Percentiles rank a stretch among this genome's conserved stretches.
Conservation (phyloP, 2,888 invertebrate genomes). For the Heteromyza rotundicornis region DNA sequence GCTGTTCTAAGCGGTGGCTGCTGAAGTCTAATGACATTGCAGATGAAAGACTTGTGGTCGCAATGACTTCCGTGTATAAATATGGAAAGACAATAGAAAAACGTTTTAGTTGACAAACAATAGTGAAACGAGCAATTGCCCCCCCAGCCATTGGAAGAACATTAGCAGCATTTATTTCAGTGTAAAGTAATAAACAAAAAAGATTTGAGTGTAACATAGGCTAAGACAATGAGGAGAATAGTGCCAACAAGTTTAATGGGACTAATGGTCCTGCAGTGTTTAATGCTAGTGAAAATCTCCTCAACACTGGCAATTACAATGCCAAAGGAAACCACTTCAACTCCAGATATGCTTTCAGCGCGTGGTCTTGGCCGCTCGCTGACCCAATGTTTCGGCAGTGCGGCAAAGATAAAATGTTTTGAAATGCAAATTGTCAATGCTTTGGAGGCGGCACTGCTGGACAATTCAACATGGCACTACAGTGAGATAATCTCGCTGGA, state of each 20-base stretch:
- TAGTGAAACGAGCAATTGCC: slow-evolving; percentile 18
- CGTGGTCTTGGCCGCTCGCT: slow-evolving; percentile 43
- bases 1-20: background rate
- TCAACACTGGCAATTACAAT: slow-evolving; percentile 5
- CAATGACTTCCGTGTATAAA: slow-evolving; percentile 9
- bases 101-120: background rate
- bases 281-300: slow-evolving; percentile 17
- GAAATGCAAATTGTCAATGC: slow-evolving; percentile 58
- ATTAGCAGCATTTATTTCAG: too few species aligned
- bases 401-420: slow-evolving; percentile 55
- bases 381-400: slow-evolving; percentile 47
- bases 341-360: slow-evolving; percentile 29
- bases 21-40: slow-evolving; percentile 5
- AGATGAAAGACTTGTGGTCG: background rate
- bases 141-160: background rate
- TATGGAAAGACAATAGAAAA: slow-evolving; percentile 4
- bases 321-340: slow-evolving; percentile 10
- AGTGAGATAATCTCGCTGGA: slow-evolving; percentile 53
- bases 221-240: background rate
- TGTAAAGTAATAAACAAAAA: too few species aligned
- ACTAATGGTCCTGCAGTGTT: slow-evolving; percentile 29
- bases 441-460: slow-evolving; percentile 62
- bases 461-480: slow-evolving; percentile 57
- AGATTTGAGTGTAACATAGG: too few species aligned
- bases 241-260: slow-evolving; percentile 11